A percentile compares a stretch with the other conserved stretches of the same genome.
Evolutionary conservation across 2,113 vertebrate genomes (phyloP).

Genomic region (Beaufortia kweichowensis): DNA sequence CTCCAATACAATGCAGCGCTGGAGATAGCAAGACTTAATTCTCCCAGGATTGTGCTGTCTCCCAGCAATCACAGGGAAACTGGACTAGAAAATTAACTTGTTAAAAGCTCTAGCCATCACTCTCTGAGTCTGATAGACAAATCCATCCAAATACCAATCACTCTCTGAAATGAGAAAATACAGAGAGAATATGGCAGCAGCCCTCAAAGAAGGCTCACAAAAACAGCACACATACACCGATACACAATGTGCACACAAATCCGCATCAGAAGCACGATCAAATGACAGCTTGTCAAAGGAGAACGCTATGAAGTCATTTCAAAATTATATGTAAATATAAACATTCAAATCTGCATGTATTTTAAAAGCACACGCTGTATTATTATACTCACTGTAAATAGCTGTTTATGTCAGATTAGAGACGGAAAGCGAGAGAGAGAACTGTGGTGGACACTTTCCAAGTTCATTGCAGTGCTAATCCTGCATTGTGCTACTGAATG

Average conservation of each 20-base stretch:
- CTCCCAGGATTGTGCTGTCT: conserved; percentile 57
- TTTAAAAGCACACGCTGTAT: not conserved
- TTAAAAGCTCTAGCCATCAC: conserved; percentile 67
- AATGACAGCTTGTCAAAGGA: conserved; percentile 23
- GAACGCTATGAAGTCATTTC: not conserved
- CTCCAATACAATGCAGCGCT: conserved; percentile 57
- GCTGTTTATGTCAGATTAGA: conserved; percentile 1
- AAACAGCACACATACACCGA: not conserved
- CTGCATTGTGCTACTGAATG: conserved; percentile 67
- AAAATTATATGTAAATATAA: not conserved
- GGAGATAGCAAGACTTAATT: conserved; percentile 56
- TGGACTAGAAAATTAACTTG: conserved; percentile 64
- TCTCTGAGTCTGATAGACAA: conserved; percentile 62
- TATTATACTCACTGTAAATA: conserved; percentile 21
- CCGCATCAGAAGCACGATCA: conserved; percentile 23
- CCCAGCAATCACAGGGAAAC: conserved; percentile 64
- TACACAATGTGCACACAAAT: conserved; percentile 17
- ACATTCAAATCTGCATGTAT: not conserved
- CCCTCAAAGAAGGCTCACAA: conserved; percentile 22
- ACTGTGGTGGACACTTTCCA: conserved; percentile 57
- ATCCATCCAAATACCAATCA: conserved; percentile 64
- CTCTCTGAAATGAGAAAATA: conserved; percentile 52
- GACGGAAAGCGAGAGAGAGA: not conserved
- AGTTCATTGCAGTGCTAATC: conserved; percentile 65
- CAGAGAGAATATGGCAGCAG: conserved; percentile 18